These are phyloP conservation scores for Trissolcus brochymenae DNA, from an alignment of 2,888 invertebrate species.

Conservation along the genomic window DNA sequence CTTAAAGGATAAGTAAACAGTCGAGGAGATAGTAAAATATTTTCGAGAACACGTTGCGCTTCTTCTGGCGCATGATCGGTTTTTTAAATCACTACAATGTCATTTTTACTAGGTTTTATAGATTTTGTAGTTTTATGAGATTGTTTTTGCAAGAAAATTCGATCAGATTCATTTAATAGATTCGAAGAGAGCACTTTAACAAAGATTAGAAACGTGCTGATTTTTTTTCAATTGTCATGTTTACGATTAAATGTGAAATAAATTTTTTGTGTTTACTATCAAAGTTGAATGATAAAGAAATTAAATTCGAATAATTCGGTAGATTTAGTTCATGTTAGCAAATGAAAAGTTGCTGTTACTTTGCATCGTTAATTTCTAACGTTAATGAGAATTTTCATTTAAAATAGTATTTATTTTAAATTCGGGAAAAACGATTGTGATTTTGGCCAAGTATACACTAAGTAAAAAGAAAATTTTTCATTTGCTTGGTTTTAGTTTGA, in stretches of 20 bases:
- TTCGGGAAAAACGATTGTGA: no score
- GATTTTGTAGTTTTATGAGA: conserved; percentile 44
- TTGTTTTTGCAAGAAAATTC: conserved; percentile 41
- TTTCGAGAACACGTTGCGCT: conserved; percentile 42
- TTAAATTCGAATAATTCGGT: conserved; percentile 3
- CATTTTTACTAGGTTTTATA: conserved; percentile 40
- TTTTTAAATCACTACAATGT: conserved; percentile 36
- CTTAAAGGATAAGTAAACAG: conserved; percentile 41
- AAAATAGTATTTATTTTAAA: no score
- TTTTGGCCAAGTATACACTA: no score
- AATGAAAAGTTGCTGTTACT: neutral
- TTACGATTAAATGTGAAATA: conserved; percentile 11
- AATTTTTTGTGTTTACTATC: conserved; percentile 8
- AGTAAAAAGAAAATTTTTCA: no score
- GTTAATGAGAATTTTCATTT: neutral
- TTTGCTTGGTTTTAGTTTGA: no score
- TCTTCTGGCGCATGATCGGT: conserved; percentile 43
- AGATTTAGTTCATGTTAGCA: conserved; percentile 4
- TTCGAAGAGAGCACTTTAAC: conserved; percentile 27
- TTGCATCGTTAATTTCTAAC: no score
- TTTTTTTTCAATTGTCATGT: conserved; percentile 21
- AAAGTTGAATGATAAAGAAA: neutral
- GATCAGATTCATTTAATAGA: conserved; percentile 42
- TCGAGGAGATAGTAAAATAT: conserved; percentile 36
- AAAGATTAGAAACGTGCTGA: conserved; percentile 19